A percentile compares a stretch with the other conserved stretches of the same genome.
These are phyloP conservation scores for Turritopsis rubra DNA, from an alignment of 30 jellyfish, hydroid and myxozoan genomes.

Conservation along the genomic window DNA sequence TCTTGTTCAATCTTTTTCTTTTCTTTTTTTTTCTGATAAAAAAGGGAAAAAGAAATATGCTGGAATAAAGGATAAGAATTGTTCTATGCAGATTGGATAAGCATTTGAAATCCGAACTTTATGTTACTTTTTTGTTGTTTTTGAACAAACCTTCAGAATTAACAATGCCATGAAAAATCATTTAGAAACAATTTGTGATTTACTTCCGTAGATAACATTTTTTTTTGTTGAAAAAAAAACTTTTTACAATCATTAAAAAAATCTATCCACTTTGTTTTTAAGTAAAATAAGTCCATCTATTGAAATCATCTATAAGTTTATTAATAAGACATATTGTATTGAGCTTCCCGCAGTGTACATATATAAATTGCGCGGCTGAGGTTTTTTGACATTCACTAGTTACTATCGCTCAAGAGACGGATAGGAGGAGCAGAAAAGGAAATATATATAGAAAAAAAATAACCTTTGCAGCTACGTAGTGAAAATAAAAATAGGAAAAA, in stretches of 20 bases:
- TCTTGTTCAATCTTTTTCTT: not conserved
- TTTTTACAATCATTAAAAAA: not conserved
- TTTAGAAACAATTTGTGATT: not conserved
- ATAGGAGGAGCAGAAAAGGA: conserved; percentile 10
- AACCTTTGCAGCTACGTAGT: not conserved
- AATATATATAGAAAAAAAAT: not conserved
- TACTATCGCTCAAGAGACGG: not conserved
- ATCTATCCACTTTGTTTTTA: conserved; percentile 13
- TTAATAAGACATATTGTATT: conserved; percentile 15
- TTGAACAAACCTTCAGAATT: not conserved
- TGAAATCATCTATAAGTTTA: conserved; percentile 15
- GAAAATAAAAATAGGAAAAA: not conserved
- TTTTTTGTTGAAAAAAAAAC: not conserved
- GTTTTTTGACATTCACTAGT: conserved; percentile 5
- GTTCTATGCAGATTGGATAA: not conserved
- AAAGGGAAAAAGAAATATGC: not conserved
- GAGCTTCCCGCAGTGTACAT: conserved; percentile 10
- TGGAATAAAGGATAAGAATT: not conserved
- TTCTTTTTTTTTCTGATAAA: not conserved
- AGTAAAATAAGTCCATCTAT: conserved; percentile 18
- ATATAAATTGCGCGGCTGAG: conserved; percentile 17
- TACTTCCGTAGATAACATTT: not conserved
- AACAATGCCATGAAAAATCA: not conserved
- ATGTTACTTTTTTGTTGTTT: not conserved
- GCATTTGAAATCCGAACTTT: not conserved